Conservation (phyloP, 2,888 invertebrate species). For the Plebejus anna region DNA sequence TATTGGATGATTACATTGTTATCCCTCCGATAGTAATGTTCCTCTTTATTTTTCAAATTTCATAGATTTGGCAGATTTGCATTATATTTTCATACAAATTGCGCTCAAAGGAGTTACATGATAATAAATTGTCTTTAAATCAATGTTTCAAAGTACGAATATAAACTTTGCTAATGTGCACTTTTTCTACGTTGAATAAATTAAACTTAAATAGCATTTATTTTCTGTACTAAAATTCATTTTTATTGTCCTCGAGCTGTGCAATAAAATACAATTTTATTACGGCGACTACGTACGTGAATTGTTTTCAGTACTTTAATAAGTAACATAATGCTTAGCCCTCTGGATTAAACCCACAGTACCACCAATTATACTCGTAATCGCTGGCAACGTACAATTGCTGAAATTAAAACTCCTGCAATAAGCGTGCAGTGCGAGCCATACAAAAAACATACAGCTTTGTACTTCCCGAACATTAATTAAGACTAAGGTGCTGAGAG, state of each 20-base stretch:
- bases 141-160: no score
- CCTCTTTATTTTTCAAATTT: not conserved
- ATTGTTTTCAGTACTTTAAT: constrained; percentile 32
- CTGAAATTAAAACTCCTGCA: constrained; percentile 67
- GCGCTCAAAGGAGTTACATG: not conserved
- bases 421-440: constrained; percentile 54
- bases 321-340: constrained; percentile 48
- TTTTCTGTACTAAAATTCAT: constrained; percentile 3
- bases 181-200: no score
- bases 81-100: not conserved
- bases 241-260: constrained; percentile 10
- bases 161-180: no score
- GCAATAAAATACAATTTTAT: constrained; percentile 16
- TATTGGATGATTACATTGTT: constrained; percentile 41
- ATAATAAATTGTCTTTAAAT: not conserved
- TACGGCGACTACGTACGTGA: not conserved
- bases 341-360: constrained; percentile 57
- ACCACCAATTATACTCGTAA: constrained; percentile 67
- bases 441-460: constrained; percentile 67
- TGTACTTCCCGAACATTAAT: constrained; percentile 72
- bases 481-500: constrained; percentile 59
- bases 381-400: constrained; percentile 65
- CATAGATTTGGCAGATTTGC: not conserved
- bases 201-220: not conserved
- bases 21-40: not conserved